Conservation (phyloP, 2,113 vertebrate genomes). For the Neofelis nebulosa region DNA sequence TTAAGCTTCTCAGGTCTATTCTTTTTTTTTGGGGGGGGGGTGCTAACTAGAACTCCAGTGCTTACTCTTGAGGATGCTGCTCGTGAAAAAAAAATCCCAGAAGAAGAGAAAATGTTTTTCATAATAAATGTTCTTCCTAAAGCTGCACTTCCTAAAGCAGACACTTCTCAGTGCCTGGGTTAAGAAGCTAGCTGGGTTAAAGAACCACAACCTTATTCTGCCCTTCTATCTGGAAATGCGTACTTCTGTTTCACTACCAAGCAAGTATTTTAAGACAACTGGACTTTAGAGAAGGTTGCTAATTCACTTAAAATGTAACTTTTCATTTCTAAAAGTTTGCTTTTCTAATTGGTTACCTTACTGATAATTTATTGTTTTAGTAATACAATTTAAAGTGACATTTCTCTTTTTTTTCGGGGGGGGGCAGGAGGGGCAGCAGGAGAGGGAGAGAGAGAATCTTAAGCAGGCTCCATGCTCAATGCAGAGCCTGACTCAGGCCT, state of each 20-base stretch:
- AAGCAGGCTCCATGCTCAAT: too few relatives aligned
- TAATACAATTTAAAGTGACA: neutral
- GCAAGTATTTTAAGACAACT: neutral
- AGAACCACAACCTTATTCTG: too few relatives aligned
- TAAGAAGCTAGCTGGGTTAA: neutral
- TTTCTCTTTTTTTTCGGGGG: neutral
- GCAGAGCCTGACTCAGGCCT: too few relatives aligned
- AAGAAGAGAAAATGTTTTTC: neutral
- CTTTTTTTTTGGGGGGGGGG: neutral
- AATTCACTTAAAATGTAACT: neutral
- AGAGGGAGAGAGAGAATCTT: too few relatives aligned
- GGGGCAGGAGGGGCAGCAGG: too few relatives aligned
- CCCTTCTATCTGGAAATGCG: fast-evolving
- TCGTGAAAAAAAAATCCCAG: neutral
- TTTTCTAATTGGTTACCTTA: neutral
- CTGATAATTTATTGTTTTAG: neutral
- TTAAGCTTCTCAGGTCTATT: neutral
- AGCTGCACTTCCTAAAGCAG: neutral
- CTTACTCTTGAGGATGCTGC: neutral
- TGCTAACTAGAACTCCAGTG: neutral
- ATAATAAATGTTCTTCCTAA: too few relatives aligned
- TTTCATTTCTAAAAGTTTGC: neutral
- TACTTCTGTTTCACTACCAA: neutral
- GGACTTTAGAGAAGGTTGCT: neutral
- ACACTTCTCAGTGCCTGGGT: neutral